phyloP scores from a whole-genome alignment of 1,140 invertebrate species.

The Sycobia sp. region DNA sequence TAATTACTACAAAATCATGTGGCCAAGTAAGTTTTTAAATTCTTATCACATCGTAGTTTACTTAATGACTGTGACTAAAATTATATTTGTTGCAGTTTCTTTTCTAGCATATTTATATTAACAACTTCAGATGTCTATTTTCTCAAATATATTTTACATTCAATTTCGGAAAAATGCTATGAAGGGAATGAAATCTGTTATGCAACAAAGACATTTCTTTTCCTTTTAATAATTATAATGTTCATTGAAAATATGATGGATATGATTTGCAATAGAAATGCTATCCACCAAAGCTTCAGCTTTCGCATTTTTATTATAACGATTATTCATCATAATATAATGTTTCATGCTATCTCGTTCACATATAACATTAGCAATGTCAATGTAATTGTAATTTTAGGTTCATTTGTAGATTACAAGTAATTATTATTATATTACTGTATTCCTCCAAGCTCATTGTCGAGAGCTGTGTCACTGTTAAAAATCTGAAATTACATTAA shows the following conservation, averaged over 20 bases:
- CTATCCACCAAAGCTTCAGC: slow-evolving; percentile 16
- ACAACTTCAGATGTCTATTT: slow-evolving; percentile 23
- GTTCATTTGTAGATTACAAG: slow-evolving; percentile 25
- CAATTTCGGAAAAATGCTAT: slow-evolving; percentile 28
- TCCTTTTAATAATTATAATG: slow-evolving; percentile 32
- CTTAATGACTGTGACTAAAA: slow-evolving; percentile 24
- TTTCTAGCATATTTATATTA: slow-evolving; percentile 17
- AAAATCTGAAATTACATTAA: slow-evolving; percentile 41
- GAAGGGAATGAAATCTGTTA: slow-evolving; percentile 31
- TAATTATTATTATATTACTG: slow-evolving; percentile 19
- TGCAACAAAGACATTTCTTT: slow-evolving; percentile 11
- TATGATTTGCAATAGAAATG: slow-evolving; percentile 17
- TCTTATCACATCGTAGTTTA: slow-evolving; percentile 29
- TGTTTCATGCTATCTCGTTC: slow-evolving; percentile 29
- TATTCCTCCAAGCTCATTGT: slow-evolving; percentile 26
- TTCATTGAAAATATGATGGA: slow-evolving; percentile 11
- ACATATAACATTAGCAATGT: slow-evolving; percentile 30
- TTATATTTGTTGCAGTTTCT: slow-evolving; percentile 16
- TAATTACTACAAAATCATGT: slow-evolving; percentile 28
- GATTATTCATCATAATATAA: slow-evolving; percentile 32
- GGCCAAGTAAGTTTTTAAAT: slow-evolving; percentile 22
- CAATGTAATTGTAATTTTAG: slow-evolving; percentile 25
- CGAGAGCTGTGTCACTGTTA: slow-evolving; percentile 18
- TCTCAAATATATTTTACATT: slow-evolving; percentile 20
- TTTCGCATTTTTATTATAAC: slow-evolving; percentile 27